These are phyloP conservation scores for Oceanodroma leucorhoa DNA, from an alignment of 2,797 vertebrate genomes.

Conservation along the genomic window DNA sequence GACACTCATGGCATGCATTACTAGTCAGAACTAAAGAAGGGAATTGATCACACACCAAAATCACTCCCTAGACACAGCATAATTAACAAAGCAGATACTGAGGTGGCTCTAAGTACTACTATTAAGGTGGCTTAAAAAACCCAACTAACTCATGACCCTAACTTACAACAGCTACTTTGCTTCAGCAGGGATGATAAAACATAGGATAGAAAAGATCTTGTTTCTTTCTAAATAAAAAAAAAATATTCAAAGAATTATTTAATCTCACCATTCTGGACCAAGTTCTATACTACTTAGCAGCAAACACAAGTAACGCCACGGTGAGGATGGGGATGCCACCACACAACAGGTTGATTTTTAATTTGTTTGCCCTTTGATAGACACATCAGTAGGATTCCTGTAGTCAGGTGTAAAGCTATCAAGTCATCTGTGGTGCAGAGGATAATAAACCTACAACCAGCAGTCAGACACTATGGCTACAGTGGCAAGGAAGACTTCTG, in stretches of 20 bases:
- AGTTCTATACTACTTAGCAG: neutral
- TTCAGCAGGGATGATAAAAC: neutral
- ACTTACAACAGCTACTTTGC: neutral
- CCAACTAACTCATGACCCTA: neutral
- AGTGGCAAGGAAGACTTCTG: neutral
- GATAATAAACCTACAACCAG: neutral
- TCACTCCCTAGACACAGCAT: neutral
- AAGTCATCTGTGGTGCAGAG: rapidly evolving
- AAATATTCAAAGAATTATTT: neutral
- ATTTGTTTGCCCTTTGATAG: neutral
- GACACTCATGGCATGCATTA: neutral
- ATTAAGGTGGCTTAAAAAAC: too few relatives aligned
- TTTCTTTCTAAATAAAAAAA: neutral
- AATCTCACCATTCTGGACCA: neutral
- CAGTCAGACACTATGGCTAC: neutral
- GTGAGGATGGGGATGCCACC: neutral
- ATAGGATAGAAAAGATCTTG: neutral
- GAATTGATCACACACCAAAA: neutral
- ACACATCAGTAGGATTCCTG: neutral
- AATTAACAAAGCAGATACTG: neutral
- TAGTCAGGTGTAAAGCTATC: neutral
- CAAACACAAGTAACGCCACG: neutral
- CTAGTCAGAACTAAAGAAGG: neutral
- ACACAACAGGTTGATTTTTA: neutral
- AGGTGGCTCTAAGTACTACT: neutral